Conservation (phyloP, 2,888 invertebrate genomes). For the Ochlodes sylvanus region DNA sequence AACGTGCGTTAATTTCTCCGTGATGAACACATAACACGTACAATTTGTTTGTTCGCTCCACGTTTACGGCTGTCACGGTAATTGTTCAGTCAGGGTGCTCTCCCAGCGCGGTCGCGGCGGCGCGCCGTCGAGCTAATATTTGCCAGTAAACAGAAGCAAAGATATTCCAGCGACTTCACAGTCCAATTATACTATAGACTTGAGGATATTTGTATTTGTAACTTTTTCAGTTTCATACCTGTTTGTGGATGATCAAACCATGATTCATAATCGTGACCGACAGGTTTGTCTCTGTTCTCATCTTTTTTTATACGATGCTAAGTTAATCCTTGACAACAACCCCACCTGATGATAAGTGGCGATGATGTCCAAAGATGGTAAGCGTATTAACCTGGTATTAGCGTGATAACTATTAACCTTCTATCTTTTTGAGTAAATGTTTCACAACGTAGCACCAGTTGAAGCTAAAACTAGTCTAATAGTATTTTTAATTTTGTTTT, state of each 20-base stretch:
- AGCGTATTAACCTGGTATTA: too few species aligned
- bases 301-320: too few species aligned
- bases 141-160: neutral
- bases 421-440: neutral
- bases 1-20: slow-evolving; percentile 4
- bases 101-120: neutral
- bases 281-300: neutral
- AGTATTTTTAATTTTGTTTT: too few species aligned
- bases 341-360: too few species aligned
- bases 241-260: neutral
- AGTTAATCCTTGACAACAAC: too few species aligned
- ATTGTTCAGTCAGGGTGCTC: slow-evolving; percentile 25
- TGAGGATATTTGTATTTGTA: neutral
- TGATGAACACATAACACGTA: slow-evolving; percentile 5
- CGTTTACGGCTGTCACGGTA: slow-evolving; percentile 17
- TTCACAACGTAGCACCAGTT: neutral
- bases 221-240: neutral
- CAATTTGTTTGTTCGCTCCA: slow-evolving; percentile 25
- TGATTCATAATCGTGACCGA: neutral
- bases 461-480: too few species aligned
- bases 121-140: slow-evolving; percentile 1
- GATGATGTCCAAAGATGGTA: too few species aligned
- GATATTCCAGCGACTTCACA: neutral
- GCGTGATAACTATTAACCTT: too few species aligned
- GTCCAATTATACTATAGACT: neutral